These are phyloP conservation scores for Microctenopoma steveboyesi DNA, from an alignment of 2,797 vertebrate species.

Conservation along the genomic window DNA sequence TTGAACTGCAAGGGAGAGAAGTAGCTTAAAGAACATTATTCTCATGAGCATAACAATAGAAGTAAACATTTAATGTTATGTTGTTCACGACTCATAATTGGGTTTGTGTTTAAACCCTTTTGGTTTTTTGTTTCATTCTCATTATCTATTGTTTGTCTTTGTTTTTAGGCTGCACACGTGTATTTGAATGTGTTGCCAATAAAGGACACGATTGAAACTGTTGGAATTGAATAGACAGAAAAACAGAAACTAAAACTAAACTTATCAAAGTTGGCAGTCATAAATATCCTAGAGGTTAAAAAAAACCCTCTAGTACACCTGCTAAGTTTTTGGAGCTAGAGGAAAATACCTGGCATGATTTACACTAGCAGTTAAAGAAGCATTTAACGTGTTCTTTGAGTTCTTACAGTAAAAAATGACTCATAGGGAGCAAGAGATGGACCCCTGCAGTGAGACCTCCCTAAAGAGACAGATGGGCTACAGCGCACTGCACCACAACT, in stretches of 20 bases:
- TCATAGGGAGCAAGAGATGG: conserved; percentile 54
- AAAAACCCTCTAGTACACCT: conserved; percentile 41
- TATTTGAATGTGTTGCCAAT: neutral
- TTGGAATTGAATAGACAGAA: neutral
- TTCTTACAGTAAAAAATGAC: conserved; percentile 56
- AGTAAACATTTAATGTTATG: too few relatives aligned
- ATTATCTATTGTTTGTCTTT: neutral
- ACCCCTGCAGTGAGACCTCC: conserved; percentile 72
- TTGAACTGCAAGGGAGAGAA: neutral
- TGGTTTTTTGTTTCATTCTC: neutral
- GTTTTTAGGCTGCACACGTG: neutral
- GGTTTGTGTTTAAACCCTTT: neutral
- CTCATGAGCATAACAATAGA: too few relatives aligned
- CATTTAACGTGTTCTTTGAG: conserved; percentile 43
- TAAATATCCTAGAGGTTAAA: conserved; percentile 10
- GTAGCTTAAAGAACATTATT: neutral
- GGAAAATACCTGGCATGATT: conserved; percentile 60
- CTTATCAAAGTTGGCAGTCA: neutral
- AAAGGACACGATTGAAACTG: neutral
- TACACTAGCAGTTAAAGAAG: conserved; percentile 47
- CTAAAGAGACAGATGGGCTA: conserved; percentile 58
- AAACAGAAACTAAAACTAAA: neutral
- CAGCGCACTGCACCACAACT: conserved; percentile 29
- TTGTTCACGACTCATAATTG: too few relatives aligned
- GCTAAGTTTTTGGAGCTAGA: conserved; percentile 36